Base-by-base conservation (phyloP, 1,140 invertebrate genomes). In the Drosophila carrolli region DNA sequence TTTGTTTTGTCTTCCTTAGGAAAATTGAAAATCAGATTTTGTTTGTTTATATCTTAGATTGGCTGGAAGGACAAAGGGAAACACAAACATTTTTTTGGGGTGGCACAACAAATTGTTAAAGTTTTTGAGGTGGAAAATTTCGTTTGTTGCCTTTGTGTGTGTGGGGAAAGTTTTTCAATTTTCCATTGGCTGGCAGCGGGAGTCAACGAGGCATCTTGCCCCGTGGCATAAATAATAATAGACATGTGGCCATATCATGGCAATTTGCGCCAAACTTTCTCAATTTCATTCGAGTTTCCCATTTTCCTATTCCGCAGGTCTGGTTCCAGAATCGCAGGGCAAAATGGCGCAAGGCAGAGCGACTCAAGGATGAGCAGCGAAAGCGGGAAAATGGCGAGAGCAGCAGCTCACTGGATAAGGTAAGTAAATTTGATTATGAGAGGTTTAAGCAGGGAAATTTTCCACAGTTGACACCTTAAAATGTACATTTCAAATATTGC, bases 281-380 rank as follows among this genome's bases (percentile, higher is more conserved):
- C 66, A 76, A 62, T 75, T 54, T 67, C 41, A 56, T 57, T 50
- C 23, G 43, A 37, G 7, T 9, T n/a, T 13, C 7, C 47, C 75
- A 7, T 19, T 4, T 32, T 40, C 9, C 9, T 4, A 43, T 46
- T 13, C 29, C 51, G 10, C 90, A 98, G 97, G 97, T 98, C 2
- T 98, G 97, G 97, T 98, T 98, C 91, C 97, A 98, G 95, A 98
- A 98, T 92, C 94, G 97, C 37, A 93, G 97, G 47, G 97, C 97
- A 37, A 98, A 98, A 93, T 98, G 97, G 97, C 94, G 97, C 65
- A 98, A 98, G 93, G 97, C 96, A 41, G 97, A 98, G 90, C 94
- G 97, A 16, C 94, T 98, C 83, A 97, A 97, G 93, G 97, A 98
- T 90, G 97, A 98, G 91, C 97, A 98, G 91, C 93, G 96, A 57